These are phyloP conservation scores for Drosophila nigricruria DNA, from an alignment of 2,888 invertebrate genomes.

Conservation along the genomic window DNA sequence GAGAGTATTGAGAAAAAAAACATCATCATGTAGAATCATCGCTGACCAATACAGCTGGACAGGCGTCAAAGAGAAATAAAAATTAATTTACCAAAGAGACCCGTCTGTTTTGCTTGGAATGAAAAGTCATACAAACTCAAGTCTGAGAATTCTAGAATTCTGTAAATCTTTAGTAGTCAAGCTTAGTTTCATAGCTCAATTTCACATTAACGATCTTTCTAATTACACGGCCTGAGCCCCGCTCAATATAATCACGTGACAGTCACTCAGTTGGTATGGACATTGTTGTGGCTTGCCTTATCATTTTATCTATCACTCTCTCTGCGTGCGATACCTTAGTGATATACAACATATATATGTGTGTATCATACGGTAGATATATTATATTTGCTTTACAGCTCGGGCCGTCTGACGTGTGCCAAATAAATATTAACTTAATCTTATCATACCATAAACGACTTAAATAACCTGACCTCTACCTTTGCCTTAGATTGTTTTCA, in stretches of 20 bases:
- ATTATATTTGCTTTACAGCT: neutral
- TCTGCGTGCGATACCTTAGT: neutral
- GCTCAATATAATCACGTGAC: neutral
- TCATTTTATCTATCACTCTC: neutral
- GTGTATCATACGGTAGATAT: neutral
- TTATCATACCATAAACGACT: neutral
- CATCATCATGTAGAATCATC: too few relatives aligned
- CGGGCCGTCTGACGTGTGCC: neutral
- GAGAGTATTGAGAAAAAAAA: too few relatives aligned
- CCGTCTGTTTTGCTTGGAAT: too few relatives aligned
- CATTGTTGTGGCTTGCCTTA: neutral
- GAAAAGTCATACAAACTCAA: too few relatives aligned
- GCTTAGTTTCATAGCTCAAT: neutral
- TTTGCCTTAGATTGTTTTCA: neutral
- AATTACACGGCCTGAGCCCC: neutral
- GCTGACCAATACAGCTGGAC: too few relatives aligned
- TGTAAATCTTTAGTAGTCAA: too few relatives aligned
- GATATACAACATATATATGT: neutral
- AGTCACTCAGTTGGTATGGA: neutral
- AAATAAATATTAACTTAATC: slow-evolving; percentile 8
- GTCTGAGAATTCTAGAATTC: too few relatives aligned
- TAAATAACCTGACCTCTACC: neutral
- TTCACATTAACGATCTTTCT: neutral
- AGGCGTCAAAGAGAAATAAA: too few relatives aligned
- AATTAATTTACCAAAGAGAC: too few relatives aligned